Percentiles rank a stretch among this genome's conserved stretches.
These are phyloP conservation scores for Delphinapterus leucas DNA, from an alignment of 2,113 vertebrate genomes.

Conservation along the genomic window DNA sequence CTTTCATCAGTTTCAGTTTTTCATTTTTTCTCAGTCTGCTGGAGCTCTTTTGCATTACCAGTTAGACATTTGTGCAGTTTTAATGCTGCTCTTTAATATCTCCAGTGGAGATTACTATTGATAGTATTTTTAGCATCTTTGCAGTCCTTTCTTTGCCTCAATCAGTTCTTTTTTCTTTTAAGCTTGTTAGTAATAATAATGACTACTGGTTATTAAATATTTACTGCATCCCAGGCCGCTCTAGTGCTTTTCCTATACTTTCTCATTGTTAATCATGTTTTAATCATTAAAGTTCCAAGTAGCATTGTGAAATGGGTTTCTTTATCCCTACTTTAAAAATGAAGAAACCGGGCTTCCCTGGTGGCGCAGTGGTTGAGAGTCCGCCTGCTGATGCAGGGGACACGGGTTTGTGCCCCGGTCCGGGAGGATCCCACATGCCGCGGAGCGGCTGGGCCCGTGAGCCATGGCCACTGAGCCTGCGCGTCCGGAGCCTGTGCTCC, in stretches of 20 bases:
- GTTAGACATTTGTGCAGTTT: neutral
- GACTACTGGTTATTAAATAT: neutral
- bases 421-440: too few species aligned
- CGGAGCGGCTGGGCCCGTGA: too few species aligned
- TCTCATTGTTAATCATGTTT: neutral
- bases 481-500: too few species aligned
- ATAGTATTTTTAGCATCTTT: neutral
- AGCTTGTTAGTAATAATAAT: neutral
- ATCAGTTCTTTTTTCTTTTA: neutral
- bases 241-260: neutral
- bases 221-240: neutral
- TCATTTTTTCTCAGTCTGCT: neutral
- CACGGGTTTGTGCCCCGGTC: too few species aligned
- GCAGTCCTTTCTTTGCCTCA: neutral
- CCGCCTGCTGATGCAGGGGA: too few species aligned
- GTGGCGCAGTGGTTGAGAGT: too few species aligned
- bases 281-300: neutral
- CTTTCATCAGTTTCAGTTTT: neutral
- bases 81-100: neutral
- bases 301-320: neutral
- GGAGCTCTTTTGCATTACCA: neutral
- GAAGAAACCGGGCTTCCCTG: neutral
- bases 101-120: neutral
- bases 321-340: neutral
- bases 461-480: too few species aligned